phyloP scores from a whole-genome alignment of 1,140 invertebrate genomes.

The Caenorhabditis brenneri region DNA sequence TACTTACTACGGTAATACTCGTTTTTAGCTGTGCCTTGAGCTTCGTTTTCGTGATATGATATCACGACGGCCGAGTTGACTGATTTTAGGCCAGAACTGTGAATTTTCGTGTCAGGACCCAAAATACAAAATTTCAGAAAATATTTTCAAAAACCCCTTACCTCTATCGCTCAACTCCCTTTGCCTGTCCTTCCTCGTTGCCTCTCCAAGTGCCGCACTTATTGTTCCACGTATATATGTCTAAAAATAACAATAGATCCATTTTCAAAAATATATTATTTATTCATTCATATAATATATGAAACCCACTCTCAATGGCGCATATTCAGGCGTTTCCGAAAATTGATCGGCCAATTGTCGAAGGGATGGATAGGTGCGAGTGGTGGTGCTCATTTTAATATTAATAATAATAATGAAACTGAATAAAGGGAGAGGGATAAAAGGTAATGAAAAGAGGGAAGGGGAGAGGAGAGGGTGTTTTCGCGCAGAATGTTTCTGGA shows the following conservation, averaged over 20 bases:
- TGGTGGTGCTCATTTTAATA: not conserved
- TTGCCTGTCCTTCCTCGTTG: not conserved
- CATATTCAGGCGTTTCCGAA: not conserved
- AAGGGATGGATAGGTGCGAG: not conserved
- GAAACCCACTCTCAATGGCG: slow-evolving; percentile 3
- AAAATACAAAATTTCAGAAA: not conserved
- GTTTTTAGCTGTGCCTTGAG: too few relatives aligned
- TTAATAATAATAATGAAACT: too few relatives aligned
- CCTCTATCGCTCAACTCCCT: not conserved
- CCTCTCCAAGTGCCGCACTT: not conserved
- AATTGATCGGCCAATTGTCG: slow-evolving; percentile 10
- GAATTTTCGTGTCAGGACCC: too few relatives aligned
- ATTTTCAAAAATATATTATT: not conserved
- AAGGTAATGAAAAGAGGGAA: not conserved
- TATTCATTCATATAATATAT: too few relatives aligned
- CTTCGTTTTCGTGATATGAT: too few relatives aligned
- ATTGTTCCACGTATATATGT: not conserved
- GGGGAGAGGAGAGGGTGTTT: not conserved
- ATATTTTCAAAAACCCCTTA: not conserved
- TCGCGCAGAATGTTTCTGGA: too few relatives aligned
- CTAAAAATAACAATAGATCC: not conserved
- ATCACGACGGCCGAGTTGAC: too few relatives aligned
- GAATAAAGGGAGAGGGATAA: too few relatives aligned
- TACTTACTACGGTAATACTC: too few relatives aligned
- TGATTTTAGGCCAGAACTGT: too few relatives aligned